Percentiles rank a stretch among this genome's conserved stretches.
Conservation (phyloP, 2,888 invertebrate genomes). For the Hydropsyche betteni region DNA sequence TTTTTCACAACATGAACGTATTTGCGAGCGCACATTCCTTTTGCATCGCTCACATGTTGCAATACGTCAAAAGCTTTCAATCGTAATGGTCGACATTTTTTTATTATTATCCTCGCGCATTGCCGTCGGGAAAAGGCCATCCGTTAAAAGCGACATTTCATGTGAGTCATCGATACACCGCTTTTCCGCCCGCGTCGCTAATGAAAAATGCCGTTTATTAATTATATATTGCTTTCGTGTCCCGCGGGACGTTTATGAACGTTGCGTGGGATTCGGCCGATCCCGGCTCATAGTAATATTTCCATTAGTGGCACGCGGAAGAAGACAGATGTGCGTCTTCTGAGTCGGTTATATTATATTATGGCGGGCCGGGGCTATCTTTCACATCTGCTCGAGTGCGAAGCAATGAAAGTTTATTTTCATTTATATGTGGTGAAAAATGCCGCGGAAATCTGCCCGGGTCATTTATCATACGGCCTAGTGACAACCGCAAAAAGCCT, state of each 20-base stretch:
- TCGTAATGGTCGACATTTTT: too few species aligned
- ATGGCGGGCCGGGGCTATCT: background rate
- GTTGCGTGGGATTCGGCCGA: slow-evolving; percentile 21
- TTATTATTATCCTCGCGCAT: too few species aligned
- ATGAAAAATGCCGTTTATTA: background rate
- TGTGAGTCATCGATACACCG: too few species aligned
- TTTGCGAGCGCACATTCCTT: too few species aligned
- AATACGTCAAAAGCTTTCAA: too few species aligned
- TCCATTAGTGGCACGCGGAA: slow-evolving; percentile 29
- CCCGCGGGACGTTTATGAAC: slow-evolving; percentile 23
- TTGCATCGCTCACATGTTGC: too few species aligned
- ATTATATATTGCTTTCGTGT: slow-evolving; percentile 17
- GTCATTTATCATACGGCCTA: slow-evolving; percentile 41
- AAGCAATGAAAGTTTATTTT: slow-evolving; percentile 42
- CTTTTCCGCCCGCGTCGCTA: too few species aligned
- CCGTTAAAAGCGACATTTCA: too few species aligned
- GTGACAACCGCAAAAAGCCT: slow-evolving; percentile 34
- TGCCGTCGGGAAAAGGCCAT: too few species aligned
- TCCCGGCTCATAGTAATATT: background rate
- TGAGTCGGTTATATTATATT: background rate
- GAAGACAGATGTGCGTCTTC: slow-evolving; percentile 36
- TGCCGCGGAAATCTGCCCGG: slow-evolving; percentile 38
- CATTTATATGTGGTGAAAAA: slow-evolving; percentile 44
- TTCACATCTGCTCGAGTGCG: slow-evolving; percentile 15
- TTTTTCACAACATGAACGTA: too few species aligned